Percentiles rank a stretch among this genome's conserved stretches.
These are phyloP conservation scores for Papilio dardanus DNA, from an alignment of 1,140 invertebrate species.

Conservation along the genomic window DNA sequence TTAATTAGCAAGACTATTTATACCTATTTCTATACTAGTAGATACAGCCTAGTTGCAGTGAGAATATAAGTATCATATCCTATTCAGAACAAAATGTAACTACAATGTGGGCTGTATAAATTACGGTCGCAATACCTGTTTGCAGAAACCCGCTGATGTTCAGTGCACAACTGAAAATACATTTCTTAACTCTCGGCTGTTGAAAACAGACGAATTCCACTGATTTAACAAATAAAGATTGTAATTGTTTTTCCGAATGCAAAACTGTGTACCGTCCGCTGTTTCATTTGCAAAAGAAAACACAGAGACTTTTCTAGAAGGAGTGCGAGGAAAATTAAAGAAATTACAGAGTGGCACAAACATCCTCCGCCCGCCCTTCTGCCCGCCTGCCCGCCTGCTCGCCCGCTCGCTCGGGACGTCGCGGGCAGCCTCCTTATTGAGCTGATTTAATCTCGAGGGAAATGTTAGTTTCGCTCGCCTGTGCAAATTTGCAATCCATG, in stretches of 20 bases:
- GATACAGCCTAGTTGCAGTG: too few relatives aligned
- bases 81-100: neutral
- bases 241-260: neutral
- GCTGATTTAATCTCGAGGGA: constrained; percentile 3
- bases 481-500: constrained; percentile 19
- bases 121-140: too few relatives aligned
- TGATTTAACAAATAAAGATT: neutral
- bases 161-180: neutral
- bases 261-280: neutral
- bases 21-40: neutral
- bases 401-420: neutral
- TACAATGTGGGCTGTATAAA: neutral
- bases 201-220: neutral
- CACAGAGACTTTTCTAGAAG: neutral
- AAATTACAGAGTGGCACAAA: constrained; percentile 5
- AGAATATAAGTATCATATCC: too few relatives aligned
- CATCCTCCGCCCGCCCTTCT: neutral
- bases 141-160: too few relatives aligned
- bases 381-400: neutral
- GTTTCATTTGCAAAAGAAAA: neutral
- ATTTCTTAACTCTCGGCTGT: neutral
- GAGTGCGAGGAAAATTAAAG: constrained; percentile 14
- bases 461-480: constrained; percentile 18
- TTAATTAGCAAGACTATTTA: neutral
- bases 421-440: constrained; percentile 7